Base-by-base conservation (phyloP, 1,140 invertebrate species). In the Megalopta genalis region DNA sequence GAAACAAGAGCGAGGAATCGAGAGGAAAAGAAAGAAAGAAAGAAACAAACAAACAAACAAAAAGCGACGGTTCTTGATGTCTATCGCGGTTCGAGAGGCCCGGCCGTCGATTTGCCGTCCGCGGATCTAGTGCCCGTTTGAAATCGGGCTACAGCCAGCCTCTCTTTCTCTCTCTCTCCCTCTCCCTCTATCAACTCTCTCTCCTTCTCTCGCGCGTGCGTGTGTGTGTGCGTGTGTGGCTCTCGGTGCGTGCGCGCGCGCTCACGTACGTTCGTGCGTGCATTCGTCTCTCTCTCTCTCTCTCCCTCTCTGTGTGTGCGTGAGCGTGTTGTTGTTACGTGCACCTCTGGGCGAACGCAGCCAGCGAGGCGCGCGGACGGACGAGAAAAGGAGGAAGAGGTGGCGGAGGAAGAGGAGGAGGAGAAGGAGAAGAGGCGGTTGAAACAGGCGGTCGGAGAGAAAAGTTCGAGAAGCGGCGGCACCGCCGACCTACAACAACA, bases 321-420 rank as follows among this genome's bases (percentile, higher is more conserved):
- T 52, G 62, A 8, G 64, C 27, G 74, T 59, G 42, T 37, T 62
- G 42, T 37, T 62, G 65, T 80, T 64, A 46, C 71, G 74, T 78
- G 67, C 80, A 78, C 32, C 32, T 63, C 54, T 21, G 74, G 52
- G 75, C 37, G 62, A 74, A 54, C 75, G 81, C 72, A 81, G 85
- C 81, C 81, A 62, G 81, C 86, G 85, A 81, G 86, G 86, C 86
- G 79, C 74, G 76, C 73, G 78, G 70, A 81, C 79, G 81, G 68
- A 63, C 81, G 75, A 54, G 68, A 67, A 74, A 71, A 79, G 75
- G 81, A 81, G 67, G 63, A 78, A 74, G 74, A 71, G 57, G 69
- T 66, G 75, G 77, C 77, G 71, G 60, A 27, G 54, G 75, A 9
- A 49, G 76, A 59, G 74, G 60, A 52, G 71, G 60, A 49, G 37